Evolutionary conservation across 1,140 invertebrate species (phyloP).

Genomic region (Onthophagus taurus): DNA sequence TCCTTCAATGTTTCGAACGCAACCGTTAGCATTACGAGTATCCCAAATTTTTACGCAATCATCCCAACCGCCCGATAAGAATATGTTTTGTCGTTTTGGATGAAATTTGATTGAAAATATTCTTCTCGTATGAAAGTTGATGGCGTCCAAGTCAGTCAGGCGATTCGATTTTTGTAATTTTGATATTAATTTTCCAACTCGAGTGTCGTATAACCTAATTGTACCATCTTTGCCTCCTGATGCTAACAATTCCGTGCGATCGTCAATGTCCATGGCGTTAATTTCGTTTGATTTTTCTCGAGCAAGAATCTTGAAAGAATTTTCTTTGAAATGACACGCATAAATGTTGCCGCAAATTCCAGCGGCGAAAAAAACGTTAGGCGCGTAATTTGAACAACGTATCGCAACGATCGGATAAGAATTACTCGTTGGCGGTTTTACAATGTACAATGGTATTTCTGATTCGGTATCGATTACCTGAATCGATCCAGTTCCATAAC

Average conservation of each 20-base stretch:
- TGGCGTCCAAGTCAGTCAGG: conserved; percentile 6
- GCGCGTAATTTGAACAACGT: neutral
- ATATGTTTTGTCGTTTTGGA: conserved; percentile 23
- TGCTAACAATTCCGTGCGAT: conserved; percentile 21
- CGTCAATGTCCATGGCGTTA: conserved; percentile 29
- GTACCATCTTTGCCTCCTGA: conserved; percentile 34
- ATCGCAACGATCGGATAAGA: neutral
- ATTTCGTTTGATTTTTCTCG: conserved; percentile 34
- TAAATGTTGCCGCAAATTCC: conserved; percentile 5
- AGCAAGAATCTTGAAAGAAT: conserved; percentile 9
- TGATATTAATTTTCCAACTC: conserved; percentile 23
- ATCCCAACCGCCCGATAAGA: conserved; percentile 36
- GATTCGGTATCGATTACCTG: neutral
- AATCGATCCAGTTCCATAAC: conserved; percentile 4
- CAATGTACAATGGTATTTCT: neutral
- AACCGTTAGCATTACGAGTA: conserved; percentile 21
- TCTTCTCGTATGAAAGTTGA: conserved; percentile 30
- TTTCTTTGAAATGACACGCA: conserved; percentile 1
- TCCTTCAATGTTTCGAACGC: conserved; percentile 28
- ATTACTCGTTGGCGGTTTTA: neutral
- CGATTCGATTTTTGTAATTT: conserved; percentile 19
- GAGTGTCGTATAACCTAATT: conserved; percentile 29
- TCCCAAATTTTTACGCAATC: conserved; percentile 36
- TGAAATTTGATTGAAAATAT: conserved; percentile 34
- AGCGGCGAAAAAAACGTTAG: conserved; percentile 3